Conservation (phyloP, 2,888 invertebrate genomes). For the Nomada lathburiana region DNA sequence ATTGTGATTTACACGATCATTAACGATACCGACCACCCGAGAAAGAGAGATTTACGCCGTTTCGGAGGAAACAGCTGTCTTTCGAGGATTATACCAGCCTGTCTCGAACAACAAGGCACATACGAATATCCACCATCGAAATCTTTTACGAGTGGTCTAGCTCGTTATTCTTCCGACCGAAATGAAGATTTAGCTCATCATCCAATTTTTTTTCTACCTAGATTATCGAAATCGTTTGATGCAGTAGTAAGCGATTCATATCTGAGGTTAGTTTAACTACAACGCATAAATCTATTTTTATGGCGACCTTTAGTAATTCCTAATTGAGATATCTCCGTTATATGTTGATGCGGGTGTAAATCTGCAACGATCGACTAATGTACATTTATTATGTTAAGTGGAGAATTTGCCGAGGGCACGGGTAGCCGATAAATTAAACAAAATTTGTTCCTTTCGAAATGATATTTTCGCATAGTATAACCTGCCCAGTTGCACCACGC, state of each 20-base stretch:
- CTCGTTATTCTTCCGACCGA: slow-evolving; percentile 62
- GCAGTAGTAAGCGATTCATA: slow-evolving; percentile 38
- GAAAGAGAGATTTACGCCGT: slow-evolving; percentile 68
- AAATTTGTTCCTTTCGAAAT: too few species aligned
- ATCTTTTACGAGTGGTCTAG: slow-evolving; percentile 67
- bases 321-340: slow-evolving; percentile 40
- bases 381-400: not conserved
- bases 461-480: too few species aligned
- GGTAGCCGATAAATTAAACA: too few species aligned
- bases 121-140: slow-evolving; percentile 44
- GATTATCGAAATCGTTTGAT: slow-evolving; percentile 16
- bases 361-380: not conserved
- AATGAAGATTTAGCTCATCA: slow-evolving; percentile 58
- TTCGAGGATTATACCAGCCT: slow-evolving; percentile 42
- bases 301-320: slow-evolving; percentile 1
- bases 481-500: too few species aligned
- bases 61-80: slow-evolving; percentile 64
- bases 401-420: too few species aligned
- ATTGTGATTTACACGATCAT: slow-evolving; percentile 78
- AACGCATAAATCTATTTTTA: slow-evolving; percentile 54
- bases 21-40: slow-evolving; percentile 69
- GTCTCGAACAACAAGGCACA: slow-evolving; percentile 22
- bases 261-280: slow-evolving; percentile 12
- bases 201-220: slow-evolving; percentile 29
- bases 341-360: not conserved